Conservation (phyloP, 2,888 invertebrate genomes). For the Brenthis ino region DNA sequence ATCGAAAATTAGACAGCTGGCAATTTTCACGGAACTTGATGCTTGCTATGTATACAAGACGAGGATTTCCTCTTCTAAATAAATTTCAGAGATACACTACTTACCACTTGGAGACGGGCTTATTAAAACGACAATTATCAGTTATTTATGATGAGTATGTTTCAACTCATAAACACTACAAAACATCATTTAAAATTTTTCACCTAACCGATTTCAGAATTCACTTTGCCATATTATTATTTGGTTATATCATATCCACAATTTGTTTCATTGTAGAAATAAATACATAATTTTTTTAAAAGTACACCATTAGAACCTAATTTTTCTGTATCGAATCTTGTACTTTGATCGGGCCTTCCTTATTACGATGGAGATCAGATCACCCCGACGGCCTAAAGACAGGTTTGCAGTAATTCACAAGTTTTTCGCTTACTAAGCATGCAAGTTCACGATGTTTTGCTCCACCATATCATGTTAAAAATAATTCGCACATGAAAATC, state of each 20-base stretch:
- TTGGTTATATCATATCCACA: conserved; percentile 49
- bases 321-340: too few relatives aligned
- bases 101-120: conserved; percentile 55
- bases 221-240: conserved; percentile 50
- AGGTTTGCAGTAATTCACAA: too few relatives aligned
- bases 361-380: too few relatives aligned
- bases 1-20: conserved; percentile 50
- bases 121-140: conserved; percentile 48
- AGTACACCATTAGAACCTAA: too few relatives aligned
- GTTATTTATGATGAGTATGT: conserved; percentile 44
- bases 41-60: conserved; percentile 48
- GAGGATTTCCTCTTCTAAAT: conserved; percentile 53
- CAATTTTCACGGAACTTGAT: conserved; percentile 44
- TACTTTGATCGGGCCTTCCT: too few relatives aligned
- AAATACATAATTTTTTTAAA: neutral
- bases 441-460: too few relatives aligned
- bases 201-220: conserved; percentile 49
- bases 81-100: conserved; percentile 50
- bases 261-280: conserved; percentile 52
- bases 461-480: too few relatives aligned
- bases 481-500: too few relatives aligned
- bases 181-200: conserved; percentile 42
- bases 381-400: too few relatives aligned
- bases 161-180: conserved; percentile 33
- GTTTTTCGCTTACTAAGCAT: too few relatives aligned